Evolutionary conservation across 2,888 invertebrate genomes (phyloP), one percentile per base, ranked within the genome.

Genomic region (Drosophila borealis): DNA sequence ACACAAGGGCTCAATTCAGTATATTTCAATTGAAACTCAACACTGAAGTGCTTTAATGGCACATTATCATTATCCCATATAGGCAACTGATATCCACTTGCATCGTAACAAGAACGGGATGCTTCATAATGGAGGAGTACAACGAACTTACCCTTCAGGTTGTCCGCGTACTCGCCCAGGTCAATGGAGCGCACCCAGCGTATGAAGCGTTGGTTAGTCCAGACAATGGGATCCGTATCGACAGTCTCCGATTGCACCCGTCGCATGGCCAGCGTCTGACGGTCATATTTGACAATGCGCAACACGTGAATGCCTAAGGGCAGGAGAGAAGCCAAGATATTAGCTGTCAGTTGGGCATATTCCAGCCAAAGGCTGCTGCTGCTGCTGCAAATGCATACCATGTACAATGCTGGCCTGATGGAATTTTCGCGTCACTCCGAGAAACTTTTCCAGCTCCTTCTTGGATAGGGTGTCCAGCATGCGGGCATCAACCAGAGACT

Each of bases 391-490:
- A 29, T 44, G 72, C 62, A 66, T 83, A 92, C 97, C 98, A 90
- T 98, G 98, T 55, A 98, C 96, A 81, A 98, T 96, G 82, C 98
- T 98, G 10, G 97, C 97, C 93, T 98, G 98, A 93, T 98, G 98
- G 92, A 98, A 98, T 93, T 98, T 98, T 72, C 98, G 94, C 39
- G 97, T 97, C 9, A 98, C 97, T 8, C 97, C 97, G 60, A 98
- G 94, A 91, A 97, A 96, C 92, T 98, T 98, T 92, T 98, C 98
- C 89, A 98, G 93, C 91, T 98, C 98, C 91, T 98, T 98, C 93
- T 98, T 97, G 88, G 97, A 97, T 81, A 98, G 94, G 67, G 97
- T 97, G 90, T 98, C 98, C 91, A 98, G 93, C 95, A 98, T 96
- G 64, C 98, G 94, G 2, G 98, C 98, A 92, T 98, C 98, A 19